A percentile compares a stretch with the other conserved stretches of the same genome.
These are phyloP conservation scores for Callyntrura sp. DNA, from an alignment of 2,888 invertebrate species.

Conservation along the genomic window DNA sequence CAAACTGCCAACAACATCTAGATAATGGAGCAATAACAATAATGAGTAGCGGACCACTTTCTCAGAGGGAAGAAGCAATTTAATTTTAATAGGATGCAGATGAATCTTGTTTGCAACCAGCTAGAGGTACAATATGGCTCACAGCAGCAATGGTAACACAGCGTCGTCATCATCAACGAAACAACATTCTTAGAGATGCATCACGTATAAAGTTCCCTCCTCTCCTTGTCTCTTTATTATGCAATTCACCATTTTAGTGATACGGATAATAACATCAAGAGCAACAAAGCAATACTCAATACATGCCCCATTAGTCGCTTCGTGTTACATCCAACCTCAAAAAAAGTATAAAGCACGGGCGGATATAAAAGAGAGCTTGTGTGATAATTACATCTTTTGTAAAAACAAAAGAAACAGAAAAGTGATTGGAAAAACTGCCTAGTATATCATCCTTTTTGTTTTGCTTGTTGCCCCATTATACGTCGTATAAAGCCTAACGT, in stretches of 20 bases:
- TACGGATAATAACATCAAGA: slow-evolving; percentile 16
- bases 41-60: slow-evolving; percentile 36
- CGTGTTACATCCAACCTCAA: slow-evolving; percentile 22
- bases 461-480: not conserved
- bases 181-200: not conserved
- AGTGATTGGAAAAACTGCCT: slow-evolving; percentile 48
- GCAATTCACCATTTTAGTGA: slow-evolving; percentile 21
- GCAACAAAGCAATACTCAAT: not conserved
- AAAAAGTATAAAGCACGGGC: slow-evolving; percentile 48
- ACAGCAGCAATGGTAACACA: not conserved
- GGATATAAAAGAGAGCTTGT: slow-evolving; percentile 38
- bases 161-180: not conserved
- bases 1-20: not conserved
- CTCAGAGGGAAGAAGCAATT: slow-evolving; percentile 56
- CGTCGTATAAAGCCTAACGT: not conserved
- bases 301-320: not conserved
- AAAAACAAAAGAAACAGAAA: slow-evolving; percentile 39
- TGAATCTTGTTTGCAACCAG: slow-evolving; percentile 32
- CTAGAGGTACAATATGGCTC: slow-evolving; percentile 5
- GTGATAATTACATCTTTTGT: slow-evolving; percentile 52
- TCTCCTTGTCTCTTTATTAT: slow-evolving; percentile 38
- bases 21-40: slow-evolving; percentile 21
- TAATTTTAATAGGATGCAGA: slow-evolving; percentile 64
- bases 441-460: slow-evolving; percentile 45
- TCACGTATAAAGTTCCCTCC: slow-evolving; percentile 8